Evolutionary conservation across 2,113 vertebrate species (phyloP).

Genomic region (Epinephelus moara): DNA sequence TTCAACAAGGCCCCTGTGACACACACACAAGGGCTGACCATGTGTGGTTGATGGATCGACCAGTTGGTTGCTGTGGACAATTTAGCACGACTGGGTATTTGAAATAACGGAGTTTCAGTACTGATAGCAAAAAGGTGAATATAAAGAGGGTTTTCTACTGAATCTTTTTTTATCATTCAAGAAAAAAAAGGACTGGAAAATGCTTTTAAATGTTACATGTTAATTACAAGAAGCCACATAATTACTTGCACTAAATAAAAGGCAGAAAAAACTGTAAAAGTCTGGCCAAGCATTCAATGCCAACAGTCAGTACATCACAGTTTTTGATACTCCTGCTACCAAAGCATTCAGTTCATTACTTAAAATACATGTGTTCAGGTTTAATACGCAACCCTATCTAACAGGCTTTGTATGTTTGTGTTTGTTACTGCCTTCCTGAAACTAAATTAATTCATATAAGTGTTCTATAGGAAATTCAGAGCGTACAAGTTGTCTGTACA

Average conservation of each 20-base stretch:
- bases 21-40: conserved; percentile 2
- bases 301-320: background rate
- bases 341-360: background rate
- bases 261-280: background rate
- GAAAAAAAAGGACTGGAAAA: no score
- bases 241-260: background rate
- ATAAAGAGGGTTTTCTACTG: no score
- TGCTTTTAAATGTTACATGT: background rate
- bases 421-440: background rate
- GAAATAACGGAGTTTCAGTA: background rate
- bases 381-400: background rate
- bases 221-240: background rate
- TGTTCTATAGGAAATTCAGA: no score
- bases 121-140: background rate
- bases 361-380: background rate
- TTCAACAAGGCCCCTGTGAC: conserved; percentile 34
- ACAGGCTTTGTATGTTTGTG: background rate
- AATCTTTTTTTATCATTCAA: no score
- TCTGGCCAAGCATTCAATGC: background rate
- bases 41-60: background rate
- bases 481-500: no score
- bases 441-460: background rate
- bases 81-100: background rate
- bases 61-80: background rate
- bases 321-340: background rate